These are phyloP conservation scores for Mycteria americana DNA, from an alignment of 2,797 vertebrate genomes.

Conservation along the genomic window DNA sequence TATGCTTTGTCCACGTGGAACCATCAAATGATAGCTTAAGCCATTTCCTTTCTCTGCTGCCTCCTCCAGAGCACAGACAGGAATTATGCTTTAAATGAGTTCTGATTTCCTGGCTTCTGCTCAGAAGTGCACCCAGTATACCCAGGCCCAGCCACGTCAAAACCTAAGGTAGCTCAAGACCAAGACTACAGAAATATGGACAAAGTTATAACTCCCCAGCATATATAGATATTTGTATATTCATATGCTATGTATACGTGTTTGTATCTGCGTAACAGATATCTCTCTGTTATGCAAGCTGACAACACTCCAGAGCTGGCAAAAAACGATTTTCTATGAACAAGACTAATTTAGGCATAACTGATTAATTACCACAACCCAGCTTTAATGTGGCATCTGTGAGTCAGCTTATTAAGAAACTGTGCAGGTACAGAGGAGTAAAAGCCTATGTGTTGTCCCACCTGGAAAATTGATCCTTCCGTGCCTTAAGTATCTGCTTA, in stretches of 20 bases:
- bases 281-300: not conserved
- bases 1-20: not conserved
- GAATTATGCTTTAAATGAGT: not conserved
- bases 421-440: rapidly evolving
- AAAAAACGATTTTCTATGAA: not conserved
- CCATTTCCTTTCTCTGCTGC: not conserved
- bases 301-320: not conserved
- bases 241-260: rapidly evolving
- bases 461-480: not conserved
- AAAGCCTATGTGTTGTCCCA: not conserved
- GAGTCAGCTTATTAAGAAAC: not conserved
- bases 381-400: not conserved
- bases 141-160: not conserved
- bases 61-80: not conserved
- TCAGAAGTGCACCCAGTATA: not conserved
- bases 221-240: not conserved
- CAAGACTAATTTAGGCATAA: not conserved
- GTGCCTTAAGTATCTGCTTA: rapidly evolving
- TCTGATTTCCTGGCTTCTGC: not conserved
- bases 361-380: not conserved
- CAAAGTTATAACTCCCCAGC: not conserved
- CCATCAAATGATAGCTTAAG: not conserved
- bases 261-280: not conserved
- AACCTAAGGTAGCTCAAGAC: not conserved
- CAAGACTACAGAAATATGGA: not conserved